A percentile compares a stretch with the other conserved stretches of the same genome.
These are phyloP conservation scores for Eupithecia insigniata DNA, from an alignment of 2,888 invertebrate species.

Conservation along the genomic window DNA sequence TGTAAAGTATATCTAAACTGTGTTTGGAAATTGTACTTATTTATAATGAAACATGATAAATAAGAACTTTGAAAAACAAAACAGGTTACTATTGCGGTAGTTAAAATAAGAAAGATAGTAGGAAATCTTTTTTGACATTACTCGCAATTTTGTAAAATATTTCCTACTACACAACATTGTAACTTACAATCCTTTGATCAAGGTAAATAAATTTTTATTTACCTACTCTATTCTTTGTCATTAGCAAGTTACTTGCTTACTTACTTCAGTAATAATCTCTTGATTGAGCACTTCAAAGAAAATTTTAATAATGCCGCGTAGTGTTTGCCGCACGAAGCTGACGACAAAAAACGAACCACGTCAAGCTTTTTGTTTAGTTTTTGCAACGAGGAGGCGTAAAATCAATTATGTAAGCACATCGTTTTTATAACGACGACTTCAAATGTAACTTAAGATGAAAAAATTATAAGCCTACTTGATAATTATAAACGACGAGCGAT, in stretches of 20 bases:
- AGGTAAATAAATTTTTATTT: background rate
- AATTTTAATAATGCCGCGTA: background rate
- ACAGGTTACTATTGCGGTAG: too few relatives aligned
- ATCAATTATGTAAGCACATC: background rate
- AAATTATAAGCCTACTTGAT: background rate
- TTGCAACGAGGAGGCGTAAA: background rate
- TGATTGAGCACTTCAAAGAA: slow-evolving; percentile 7
- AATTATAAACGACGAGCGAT: background rate
- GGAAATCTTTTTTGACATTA: background rate
- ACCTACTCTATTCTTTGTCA: background rate
- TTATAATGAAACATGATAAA: too few relatives aligned
- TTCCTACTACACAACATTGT: background rate
- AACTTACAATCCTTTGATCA: background rate
- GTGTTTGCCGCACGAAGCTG: background rate
- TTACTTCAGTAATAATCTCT: background rate
- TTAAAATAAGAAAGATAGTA: too few relatives aligned
- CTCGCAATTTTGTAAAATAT: background rate
- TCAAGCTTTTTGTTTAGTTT: background rate
- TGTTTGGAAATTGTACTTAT: too few relatives aligned
- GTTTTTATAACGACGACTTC: background rate
- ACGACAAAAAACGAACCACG: slow-evolving; percentile 5
- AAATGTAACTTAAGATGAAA: background rate
- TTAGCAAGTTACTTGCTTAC: background rate
- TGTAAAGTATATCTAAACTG: too few relatives aligned
- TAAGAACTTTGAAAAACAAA: too few relatives aligned